A percentile compares a stretch with the other conserved stretches of the same genome.
These are phyloP conservation scores for Macroramphosus scolopax DNA, from an alignment of 2,797 vertebrate genomes.

Conservation along the genomic window DNA sequence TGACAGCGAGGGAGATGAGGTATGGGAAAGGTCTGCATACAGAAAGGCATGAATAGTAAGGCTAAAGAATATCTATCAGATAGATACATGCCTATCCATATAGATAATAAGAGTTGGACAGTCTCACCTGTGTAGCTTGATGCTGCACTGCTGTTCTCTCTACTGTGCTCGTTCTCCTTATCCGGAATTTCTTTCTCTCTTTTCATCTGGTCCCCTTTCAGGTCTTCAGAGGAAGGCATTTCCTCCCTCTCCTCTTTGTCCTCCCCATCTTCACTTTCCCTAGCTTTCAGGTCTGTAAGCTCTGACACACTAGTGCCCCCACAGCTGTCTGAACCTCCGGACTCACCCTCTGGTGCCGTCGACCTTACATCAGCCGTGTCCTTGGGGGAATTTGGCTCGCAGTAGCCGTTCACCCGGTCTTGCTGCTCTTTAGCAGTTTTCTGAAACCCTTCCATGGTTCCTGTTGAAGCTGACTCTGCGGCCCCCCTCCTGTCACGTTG, in stretches of 20 bases:
- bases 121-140: slow-evolving; percentile 85
- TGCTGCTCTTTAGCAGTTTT: slow-evolving; percentile 53
- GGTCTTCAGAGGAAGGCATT: slow-evolving; percentile 37
- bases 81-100: too few relatives aligned
- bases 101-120: too few relatives aligned
- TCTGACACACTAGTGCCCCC: slow-evolving; percentile 58
- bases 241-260: slow-evolving; percentile 47
- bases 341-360: slow-evolving; percentile 58
- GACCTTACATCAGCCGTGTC: slow-evolving; percentile 56
- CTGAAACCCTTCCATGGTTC: slow-evolving; percentile 76
- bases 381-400: slow-evolving; percentile 54
- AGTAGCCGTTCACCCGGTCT: slow-evolving; percentile 57
- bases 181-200: slow-evolving; percentile 74
- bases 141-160: slow-evolving; percentile 73
- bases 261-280: slow-evolving; percentile 59
- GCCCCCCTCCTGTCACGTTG: slow-evolving; percentile 74
- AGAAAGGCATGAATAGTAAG: not conserved
- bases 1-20: slow-evolving; percentile 87
- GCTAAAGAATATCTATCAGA: not conserved
- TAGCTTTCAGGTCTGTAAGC: slow-evolving; percentile 57
- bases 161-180: slow-evolving; percentile 63
- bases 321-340: slow-evolving; percentile 67
- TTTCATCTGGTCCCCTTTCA: slow-evolving; percentile 71
- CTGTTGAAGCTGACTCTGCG: slow-evolving; percentile 69
- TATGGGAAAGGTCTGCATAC: slow-evolving; percentile 84